Base-by-base conservation (phyloP, 1,140 invertebrate genomes). In the Psix sp. region DNA sequence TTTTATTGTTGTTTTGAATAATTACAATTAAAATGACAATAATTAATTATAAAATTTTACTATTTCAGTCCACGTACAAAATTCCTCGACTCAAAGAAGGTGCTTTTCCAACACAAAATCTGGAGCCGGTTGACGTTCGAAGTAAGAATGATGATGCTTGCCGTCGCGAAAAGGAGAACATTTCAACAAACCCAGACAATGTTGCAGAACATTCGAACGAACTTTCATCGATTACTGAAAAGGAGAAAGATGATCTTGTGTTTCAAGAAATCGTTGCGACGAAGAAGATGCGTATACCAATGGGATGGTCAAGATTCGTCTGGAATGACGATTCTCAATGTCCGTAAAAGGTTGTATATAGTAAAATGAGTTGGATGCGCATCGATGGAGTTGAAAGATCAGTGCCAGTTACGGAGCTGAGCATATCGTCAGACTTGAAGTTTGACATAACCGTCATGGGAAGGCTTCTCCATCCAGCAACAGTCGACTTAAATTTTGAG, bases 381-480 rank as follows among this genome's bases (percentile, higher is more conserved):
- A 14, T 49, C 4, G 46, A 49, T 15, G 18, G 17, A 13, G 31
- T 26, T 14, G 0, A 46, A 38, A 24, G 18, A 18, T 39, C 42
- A 0, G n/a, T 59, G n/a, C 3, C 54, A 35, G 11, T 29, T 17
- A 38, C 38, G 17, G 42, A 59, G 13, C 1, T 46, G 2, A 59
- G 35, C 2, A 17, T 46, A 15, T 38, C 42, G 4, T 18, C 40
- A 0, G 13, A 46, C 17, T 9, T 59, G 6, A 0, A 26, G 2
- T 38, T 46, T 26, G 0, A 21, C 24, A 59, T 46, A 3, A 31
- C 15, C 26, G 42, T 38, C 2, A 31, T 59, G 20, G 54, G 42
- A 18, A 36, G 10, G 38, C 9, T 21, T 2, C 2, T 59, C 0
- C 26, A 46, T 33, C 54, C 54, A 26, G 3, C 15, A 29, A 9